Conservation (phyloP, 1,140 invertebrate species). For the Melanaphis sacchari region DNA sequence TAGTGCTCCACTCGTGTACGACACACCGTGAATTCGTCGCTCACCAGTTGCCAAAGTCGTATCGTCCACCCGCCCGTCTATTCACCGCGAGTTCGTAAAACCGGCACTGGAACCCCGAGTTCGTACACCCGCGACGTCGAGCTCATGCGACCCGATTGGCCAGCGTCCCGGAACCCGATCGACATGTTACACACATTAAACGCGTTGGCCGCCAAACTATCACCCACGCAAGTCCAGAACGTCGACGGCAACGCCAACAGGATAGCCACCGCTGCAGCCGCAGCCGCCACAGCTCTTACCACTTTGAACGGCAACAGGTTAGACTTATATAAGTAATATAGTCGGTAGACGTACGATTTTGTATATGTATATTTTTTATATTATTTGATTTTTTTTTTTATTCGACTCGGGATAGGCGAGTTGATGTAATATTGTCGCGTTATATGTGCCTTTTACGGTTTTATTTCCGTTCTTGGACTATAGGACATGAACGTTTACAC, state of each 20-base stretch:
- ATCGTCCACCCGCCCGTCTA: not conserved
- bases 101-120: not conserved
- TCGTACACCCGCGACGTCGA: not conserved
- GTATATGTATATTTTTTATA: not conserved
- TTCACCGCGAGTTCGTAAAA: not conserved
- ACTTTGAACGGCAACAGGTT: slow-evolving; percentile 32
- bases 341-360: not conserved
- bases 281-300: slow-evolving; percentile 25
- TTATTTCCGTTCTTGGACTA: too few relatives aligned
- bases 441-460: too few relatives aligned
- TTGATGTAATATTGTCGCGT: too few relatives aligned
- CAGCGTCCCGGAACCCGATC: slow-evolving; percentile 43
- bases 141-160: slow-evolving; percentile 53
- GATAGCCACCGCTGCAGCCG: not conserved
- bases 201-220: slow-evolving; percentile 54
- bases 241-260: slow-evolving; percentile 44
- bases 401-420: too few relatives aligned
- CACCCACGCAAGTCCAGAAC: slow-evolving; percentile 29
- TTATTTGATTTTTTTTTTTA: not conserved
- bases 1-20: not conserved
- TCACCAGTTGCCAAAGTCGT: not conserved
- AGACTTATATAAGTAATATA: not conserved
- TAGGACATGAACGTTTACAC: too few relatives aligned
- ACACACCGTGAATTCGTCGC: not conserved
- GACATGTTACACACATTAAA: slow-evolving; percentile 51